Conservation (phyloP, 1,140 invertebrate genomes). For the Wiebesia pumilae region DNA sequence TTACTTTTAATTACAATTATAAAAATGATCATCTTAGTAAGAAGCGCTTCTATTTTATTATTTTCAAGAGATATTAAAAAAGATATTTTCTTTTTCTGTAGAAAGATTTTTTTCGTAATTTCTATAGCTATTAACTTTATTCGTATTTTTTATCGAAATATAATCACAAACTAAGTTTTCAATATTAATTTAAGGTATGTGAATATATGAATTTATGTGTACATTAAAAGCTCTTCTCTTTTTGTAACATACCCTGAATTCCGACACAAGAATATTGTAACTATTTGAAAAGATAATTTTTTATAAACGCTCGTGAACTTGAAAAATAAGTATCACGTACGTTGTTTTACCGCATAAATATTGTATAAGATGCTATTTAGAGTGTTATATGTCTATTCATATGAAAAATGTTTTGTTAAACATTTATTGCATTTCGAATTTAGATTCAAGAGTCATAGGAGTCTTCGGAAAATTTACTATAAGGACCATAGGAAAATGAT, state of each 20-base stretch:
- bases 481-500: background rate
- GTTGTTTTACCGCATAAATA: constrained; percentile 22
- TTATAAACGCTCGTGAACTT: constrained; percentile 28
- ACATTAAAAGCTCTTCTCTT: background rate
- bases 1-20: constrained; percentile 24
- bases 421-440: constrained; percentile 27
- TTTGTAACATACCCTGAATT: background rate
- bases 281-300: constrained; percentile 22
- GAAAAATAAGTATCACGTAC: constrained; percentile 38
- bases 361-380: constrained; percentile 40
- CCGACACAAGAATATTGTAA: background rate
- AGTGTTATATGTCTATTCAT: constrained; percentile 31
- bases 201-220: too few relatives aligned
- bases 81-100: too few relatives aligned
- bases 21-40: background rate
- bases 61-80: too few relatives aligned
- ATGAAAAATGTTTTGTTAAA: constrained; percentile 40
- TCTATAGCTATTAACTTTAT: too few relatives aligned
- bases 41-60: too few relatives aligned
- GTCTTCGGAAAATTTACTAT: background rate
- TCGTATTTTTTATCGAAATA: too few relatives aligned
- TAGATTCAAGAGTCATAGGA: background rate
- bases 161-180: too few relatives aligned
- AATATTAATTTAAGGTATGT: too few relatives aligned
- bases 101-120: too few relatives aligned